These are phyloP conservation scores for Pipra filicauda DNA, from an alignment of 2,113 vertebrate species.

Conservation along the genomic window DNA sequence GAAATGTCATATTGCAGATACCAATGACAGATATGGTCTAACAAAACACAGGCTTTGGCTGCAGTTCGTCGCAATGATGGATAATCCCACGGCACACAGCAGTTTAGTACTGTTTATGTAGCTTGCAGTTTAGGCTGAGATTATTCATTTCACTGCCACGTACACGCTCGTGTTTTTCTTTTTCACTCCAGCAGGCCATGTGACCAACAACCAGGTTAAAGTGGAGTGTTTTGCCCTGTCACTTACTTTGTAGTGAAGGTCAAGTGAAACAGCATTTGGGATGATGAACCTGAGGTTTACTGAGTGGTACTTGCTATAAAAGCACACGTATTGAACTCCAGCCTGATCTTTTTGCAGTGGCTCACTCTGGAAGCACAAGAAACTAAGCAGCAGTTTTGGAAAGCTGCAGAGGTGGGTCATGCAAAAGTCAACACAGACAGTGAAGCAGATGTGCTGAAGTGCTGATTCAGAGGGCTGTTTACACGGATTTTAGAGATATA, in stretches of 20 bases:
- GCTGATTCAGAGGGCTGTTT: background rate
- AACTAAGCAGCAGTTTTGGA: background rate
- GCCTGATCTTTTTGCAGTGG: background rate
- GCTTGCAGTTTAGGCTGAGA: background rate
- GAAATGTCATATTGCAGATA: background rate
- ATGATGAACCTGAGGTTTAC: background rate
- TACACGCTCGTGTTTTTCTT: rapidly evolving
- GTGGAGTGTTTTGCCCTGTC: background rate
- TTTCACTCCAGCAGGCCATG: rapidly evolving
- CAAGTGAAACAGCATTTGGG: background rate
- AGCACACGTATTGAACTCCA: rapidly evolving
- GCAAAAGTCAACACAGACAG: background rate
- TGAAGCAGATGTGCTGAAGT: background rate
- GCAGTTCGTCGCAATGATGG: background rate
- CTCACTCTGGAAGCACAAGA: background rate
- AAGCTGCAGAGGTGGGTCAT: background rate
- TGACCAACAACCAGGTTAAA: background rate
- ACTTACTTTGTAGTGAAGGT: background rate
- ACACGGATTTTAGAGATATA: background rate
- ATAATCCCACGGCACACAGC: background rate
- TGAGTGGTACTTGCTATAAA: rapidly evolving
- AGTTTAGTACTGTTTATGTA: background rate
- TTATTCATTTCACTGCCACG: background rate
- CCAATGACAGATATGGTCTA: rapidly evolving
- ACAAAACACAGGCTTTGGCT: conserved; percentile 7